These are phyloP conservation scores for Phragmatobia fuliginosa DNA, from an alignment of 2,888 invertebrate species.

Conservation along the genomic window DNA sequence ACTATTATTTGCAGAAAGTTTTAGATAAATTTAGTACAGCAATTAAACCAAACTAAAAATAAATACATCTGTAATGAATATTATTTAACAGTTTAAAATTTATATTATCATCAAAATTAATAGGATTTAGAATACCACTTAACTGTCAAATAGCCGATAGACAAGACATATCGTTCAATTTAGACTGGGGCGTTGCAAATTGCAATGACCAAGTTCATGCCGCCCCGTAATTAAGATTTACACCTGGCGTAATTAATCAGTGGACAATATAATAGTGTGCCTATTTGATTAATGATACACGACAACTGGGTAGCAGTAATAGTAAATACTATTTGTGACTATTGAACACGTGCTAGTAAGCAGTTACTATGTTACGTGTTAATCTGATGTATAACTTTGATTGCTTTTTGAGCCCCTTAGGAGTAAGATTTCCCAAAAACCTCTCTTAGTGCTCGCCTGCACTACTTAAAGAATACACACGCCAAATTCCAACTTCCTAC, in stretches of 20 bases:
- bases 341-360: not conserved
- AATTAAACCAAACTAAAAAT: not conserved
- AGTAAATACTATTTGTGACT: not conserved
- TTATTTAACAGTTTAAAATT: not conserved
- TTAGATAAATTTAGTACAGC: not conserved
- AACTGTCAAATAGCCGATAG: conserved; percentile 47
- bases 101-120: conserved; percentile 21
- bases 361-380: too few species aligned
- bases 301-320: conserved; percentile 10
- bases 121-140: conserved; percentile 35
- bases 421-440: too few species aligned
- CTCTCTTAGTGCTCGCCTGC: too few species aligned
- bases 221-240: conserved; percentile 69
- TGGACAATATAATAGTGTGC: conserved; percentile 33
- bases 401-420: too few species aligned
- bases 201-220: conserved; percentile 55
- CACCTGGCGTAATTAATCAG: conserved; percentile 74
- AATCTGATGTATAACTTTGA: too few species aligned
- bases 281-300: conserved; percentile 26
- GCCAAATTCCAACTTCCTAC: too few species aligned
- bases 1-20: not conserved
- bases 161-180: conserved; percentile 58
- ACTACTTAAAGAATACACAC: too few species aligned
- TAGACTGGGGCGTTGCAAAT: conserved; percentile 49
- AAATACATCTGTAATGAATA: not conserved